Percentiles rank a stretch among this genome's conserved stretches.
phyloP scores from a whole-genome alignment of 2,797 vertebrate genomes.

The Otolemur crassicaudatus region DNA sequence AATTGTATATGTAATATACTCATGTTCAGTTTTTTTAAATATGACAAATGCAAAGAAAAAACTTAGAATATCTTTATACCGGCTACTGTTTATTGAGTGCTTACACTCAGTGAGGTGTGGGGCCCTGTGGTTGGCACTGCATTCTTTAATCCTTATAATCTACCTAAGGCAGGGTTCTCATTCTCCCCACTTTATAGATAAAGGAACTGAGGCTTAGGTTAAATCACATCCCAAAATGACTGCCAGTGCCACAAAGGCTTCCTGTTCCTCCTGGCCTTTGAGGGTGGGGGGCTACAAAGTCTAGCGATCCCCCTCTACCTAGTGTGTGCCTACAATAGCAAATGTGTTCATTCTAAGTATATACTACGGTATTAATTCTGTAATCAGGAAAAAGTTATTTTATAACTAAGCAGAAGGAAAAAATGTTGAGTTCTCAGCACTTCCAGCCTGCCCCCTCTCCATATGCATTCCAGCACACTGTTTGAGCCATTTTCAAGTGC shows the following conservation, averaged over 20 bases:
- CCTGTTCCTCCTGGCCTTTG: neutral
- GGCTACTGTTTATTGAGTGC: neutral
- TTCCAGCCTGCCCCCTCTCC: neutral
- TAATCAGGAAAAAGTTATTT: neutral
- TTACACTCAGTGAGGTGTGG: neutral
- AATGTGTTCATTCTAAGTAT: neutral
- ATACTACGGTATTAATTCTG: neutral
- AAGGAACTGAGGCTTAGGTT: neutral
- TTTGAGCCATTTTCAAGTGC: neutral
- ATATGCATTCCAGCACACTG: neutral
- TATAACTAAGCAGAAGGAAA: neutral
- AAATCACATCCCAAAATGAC: neutral
- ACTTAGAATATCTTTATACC: neutral
- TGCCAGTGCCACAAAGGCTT: fast-evolving
- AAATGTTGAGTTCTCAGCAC: neutral
- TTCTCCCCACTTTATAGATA: neutral
- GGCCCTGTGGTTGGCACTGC: too few relatives aligned
- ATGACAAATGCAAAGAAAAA: neutral
- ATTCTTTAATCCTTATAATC: neutral
- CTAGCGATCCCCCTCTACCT: neutral
- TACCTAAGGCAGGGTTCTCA: neutral
- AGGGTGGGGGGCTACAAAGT: neutral
- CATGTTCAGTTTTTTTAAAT: neutral
- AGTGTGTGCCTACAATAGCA: neutral
- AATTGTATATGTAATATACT: neutral